phyloP scores from a whole-genome alignment of 2,888 invertebrate genomes.

The Spialia ferax region DNA sequence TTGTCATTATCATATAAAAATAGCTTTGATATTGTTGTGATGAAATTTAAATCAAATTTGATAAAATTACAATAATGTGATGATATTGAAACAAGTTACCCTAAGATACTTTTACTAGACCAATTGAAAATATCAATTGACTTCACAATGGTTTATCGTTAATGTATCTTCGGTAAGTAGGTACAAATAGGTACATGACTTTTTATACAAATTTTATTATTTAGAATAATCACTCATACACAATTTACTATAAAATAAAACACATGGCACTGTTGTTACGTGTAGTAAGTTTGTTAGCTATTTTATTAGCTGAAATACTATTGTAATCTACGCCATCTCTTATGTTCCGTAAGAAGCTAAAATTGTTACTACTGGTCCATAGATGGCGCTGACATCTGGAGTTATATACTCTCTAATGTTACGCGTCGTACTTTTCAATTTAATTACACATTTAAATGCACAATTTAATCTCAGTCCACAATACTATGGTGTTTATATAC shows the following conservation, averaged over 20 bases:
- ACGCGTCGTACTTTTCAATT: conserved; percentile 40
- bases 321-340: conserved; percentile 47
- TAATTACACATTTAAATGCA: conserved; percentile 69
- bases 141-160: background rate
- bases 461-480: conserved; percentile 82
- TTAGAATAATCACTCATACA: conserved; percentile 38
- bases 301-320: conserved; percentile 31
- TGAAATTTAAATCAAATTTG: conserved; percentile 10
- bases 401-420: conserved; percentile 34
- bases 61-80: conserved; percentile 10
- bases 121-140: background rate
- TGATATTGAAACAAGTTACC: background rate
- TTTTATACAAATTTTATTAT: conserved; percentile 33
- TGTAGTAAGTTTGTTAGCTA: conserved; percentile 46
- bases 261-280: conserved; percentile 62
- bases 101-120: background rate
- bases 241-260: conserved; percentile 44
- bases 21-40: conserved; percentile 27
- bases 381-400: conserved; percentile 66
- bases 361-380: conserved; percentile 51
- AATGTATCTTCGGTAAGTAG: conserved; percentile 32
- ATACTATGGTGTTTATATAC: conserved; percentile 75
- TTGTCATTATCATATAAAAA: conserved; percentile 67
- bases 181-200: conserved; percentile 37
- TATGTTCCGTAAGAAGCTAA: conserved; percentile 19